Evolutionary conservation across 2,797 vertebrate genomes (phyloP), one percentile per base, ranked within the genome.

Genomic region (Holocentrus rufus): DNA sequence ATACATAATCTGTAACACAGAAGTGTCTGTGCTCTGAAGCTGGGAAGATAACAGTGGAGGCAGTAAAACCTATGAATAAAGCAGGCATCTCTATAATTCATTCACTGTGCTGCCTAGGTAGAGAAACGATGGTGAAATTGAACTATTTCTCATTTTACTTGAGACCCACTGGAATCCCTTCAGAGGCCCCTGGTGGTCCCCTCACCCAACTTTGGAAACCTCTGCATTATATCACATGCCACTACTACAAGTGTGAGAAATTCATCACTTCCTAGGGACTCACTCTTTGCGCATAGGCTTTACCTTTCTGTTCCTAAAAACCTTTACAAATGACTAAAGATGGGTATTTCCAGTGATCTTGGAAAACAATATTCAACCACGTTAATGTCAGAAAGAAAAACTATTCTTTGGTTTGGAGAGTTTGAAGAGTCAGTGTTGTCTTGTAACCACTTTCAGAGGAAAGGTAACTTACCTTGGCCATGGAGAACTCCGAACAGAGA

Each of bases 381-480:
- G 6, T 1, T 25, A 53, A 22, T 11, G 20, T 10, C 49, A n/a
- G 1, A 17, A 2, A 9, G 18, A 1, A 2, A 3, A 1, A 1
- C 2, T 7, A 9, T 1, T 27, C 5, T 1, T 36, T n/a, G n/a
- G n/a, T n/a, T n/a, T n/a, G n/a, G n/a, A n/a, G n/a, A n/a, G n/a
- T n/a, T n/a, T n/a, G n/a, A n/a, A n/a, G n/a, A n/a, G n/a, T n/a
- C n/a, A n/a, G n/a, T n/a, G n/a, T n/a, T n/a, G n/a, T 1, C 4
- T 27, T 60, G 46, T 18, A 0, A 1, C 13, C 9, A 30, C 47
- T 54, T 57, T 52, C 56, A 1, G 25, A 15, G 47, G 8, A 18
- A 52, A 76, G 79, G 67, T 76, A 63, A 82, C 92, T 89, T 92
- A 95, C 94, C 92, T 92, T 93, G 92, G 23, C 77, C 88, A 20